Conservation (phyloP, 2,888 invertebrate genomes). For the Lordiphosa fenestrarum region DNA sequence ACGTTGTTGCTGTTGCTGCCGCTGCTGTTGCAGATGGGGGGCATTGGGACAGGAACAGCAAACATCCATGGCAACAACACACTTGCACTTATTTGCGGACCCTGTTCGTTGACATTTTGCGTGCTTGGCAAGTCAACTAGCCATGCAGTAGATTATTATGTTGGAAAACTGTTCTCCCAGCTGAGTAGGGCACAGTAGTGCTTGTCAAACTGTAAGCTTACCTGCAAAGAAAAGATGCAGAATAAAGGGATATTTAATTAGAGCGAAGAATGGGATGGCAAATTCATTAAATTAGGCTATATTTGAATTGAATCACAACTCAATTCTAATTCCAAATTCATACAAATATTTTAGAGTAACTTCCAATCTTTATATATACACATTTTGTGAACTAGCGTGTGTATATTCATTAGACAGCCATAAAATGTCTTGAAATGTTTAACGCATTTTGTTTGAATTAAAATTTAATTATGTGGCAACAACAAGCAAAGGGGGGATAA, state of each 20-base stretch:
- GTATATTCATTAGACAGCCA: constrained; percentile 41
- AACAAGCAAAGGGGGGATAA: constrained; percentile 24
- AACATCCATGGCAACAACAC: constrained; percentile 26
- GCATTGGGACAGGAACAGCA: constrained; percentile 56
- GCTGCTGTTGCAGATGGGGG: constrained; percentile 46
- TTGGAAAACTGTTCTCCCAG: constrained; percentile 16
- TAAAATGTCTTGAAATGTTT: constrained; percentile 70
- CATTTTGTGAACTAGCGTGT: constrained; percentile 10
- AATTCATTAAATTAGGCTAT: too few relatives aligned
- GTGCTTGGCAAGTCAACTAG: constrained; percentile 50
- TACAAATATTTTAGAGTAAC: neutral
- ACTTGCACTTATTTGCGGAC: constrained; percentile 66
- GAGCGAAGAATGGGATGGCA: too few relatives aligned
- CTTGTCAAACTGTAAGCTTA: constrained; percentile 39
- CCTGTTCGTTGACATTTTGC: constrained; percentile 30
- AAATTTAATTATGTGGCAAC: constrained; percentile 76
- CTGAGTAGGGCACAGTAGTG: constrained; percentile 10
- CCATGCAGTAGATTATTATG: constrained; percentile 1
- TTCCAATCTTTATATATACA: constrained; percentile 2
- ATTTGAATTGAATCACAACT: too few relatives aligned
- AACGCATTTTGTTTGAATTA: constrained; percentile 67
- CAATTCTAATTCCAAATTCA: too few relatives aligned
- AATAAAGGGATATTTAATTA: constrained; percentile 4
- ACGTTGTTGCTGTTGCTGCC: constrained; percentile 3
- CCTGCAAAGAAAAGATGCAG: constrained; percentile 49